phyloP scores from a whole-genome alignment of 2,797 vertebrate species.

The Choloepus didactylus region DNA sequence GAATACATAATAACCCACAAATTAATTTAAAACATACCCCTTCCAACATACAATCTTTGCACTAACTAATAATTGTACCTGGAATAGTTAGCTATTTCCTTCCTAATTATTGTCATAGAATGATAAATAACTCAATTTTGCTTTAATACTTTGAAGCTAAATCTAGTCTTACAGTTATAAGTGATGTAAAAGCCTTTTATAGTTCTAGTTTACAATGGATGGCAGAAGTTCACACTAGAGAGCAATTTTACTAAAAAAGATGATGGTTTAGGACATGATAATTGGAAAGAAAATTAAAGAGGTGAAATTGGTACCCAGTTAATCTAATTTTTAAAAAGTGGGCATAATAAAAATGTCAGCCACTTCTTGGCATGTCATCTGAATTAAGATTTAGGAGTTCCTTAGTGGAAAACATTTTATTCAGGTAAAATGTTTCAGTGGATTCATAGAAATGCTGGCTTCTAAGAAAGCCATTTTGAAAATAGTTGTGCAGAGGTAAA shows the following conservation, averaged over 20 bases:
- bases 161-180: slow-evolving; percentile 5
- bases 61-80: neutral
- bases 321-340: slow-evolving; percentile 31
- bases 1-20: neutral
- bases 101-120: slow-evolving; percentile 40
- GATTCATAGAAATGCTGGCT: slow-evolving; percentile 71
- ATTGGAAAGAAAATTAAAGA: slow-evolving; percentile 80
- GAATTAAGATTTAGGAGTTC: slow-evolving; percentile 66
- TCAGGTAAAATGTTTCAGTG: slow-evolving; percentile 68
- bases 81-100: neutral
- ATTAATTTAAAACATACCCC: slow-evolving; percentile 38
- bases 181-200: slow-evolving; percentile 56
- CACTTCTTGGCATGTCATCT: slow-evolving; percentile 28
- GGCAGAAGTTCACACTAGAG: slow-evolving; percentile 67
- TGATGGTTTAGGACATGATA: slow-evolving; percentile 74
- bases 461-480: slow-evolving; percentile 78
- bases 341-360: slow-evolving; percentile 66
- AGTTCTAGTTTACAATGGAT: slow-evolving; percentile 65
- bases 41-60: neutral
- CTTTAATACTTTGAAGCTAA: neutral
- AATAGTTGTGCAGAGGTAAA: slow-evolving; percentile 74
- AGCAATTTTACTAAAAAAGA: slow-evolving; percentile 75
- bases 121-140: slow-evolving; percentile 13
- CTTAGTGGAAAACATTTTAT: slow-evolving; percentile 75
- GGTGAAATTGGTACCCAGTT: slow-evolving; percentile 65